phyloP scores from a whole-genome alignment of 1,140 invertebrate genomes.

The Oreohelix idahoensis region DNA sequence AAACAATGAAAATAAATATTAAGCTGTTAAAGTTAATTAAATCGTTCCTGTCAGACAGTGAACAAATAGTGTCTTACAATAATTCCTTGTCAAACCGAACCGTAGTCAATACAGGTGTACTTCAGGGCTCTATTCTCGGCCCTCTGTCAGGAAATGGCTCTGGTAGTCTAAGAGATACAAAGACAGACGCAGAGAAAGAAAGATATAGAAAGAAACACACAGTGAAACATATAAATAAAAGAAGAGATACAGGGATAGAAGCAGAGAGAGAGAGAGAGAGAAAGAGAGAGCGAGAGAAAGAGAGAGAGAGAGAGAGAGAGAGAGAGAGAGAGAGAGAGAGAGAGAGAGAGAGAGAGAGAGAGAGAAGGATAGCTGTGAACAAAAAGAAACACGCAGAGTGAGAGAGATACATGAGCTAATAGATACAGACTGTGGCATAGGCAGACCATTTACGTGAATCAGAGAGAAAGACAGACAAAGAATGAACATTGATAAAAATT shows the following conservation, averaged over 20 bases:
- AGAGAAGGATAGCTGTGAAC: neutral
- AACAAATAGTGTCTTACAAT: too few species aligned
- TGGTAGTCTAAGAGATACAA: neutral
- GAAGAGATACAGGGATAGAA: neutral
- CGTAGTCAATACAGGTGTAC: too few species aligned
- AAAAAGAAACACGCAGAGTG: neutral
- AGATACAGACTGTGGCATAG: too few species aligned
- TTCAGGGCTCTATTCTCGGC: too few species aligned
- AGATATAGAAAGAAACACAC: neutral
- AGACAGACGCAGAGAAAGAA: neutral
- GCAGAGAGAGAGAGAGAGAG: slow-evolving; percentile 6
- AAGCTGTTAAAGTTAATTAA: too few species aligned
- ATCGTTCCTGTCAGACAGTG: too few species aligned
- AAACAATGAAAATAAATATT: too few species aligned
- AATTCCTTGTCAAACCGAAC: too few species aligned
- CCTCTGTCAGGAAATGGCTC: too few species aligned
- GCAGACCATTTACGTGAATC: neutral
- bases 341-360: slow-evolving; percentile 1
- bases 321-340: slow-evolving; percentile 5
- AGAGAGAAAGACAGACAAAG: neutral
- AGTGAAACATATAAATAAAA: neutral
- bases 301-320: neutral
- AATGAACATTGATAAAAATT: neutral
- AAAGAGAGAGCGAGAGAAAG: slow-evolving; percentile 4
- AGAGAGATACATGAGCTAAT: too few species aligned